A percentile compares a stretch with the other conserved stretches of the same genome.
Conservation (phyloP, 2,113 vertebrate species). For the Lophius piscatorius region DNA sequence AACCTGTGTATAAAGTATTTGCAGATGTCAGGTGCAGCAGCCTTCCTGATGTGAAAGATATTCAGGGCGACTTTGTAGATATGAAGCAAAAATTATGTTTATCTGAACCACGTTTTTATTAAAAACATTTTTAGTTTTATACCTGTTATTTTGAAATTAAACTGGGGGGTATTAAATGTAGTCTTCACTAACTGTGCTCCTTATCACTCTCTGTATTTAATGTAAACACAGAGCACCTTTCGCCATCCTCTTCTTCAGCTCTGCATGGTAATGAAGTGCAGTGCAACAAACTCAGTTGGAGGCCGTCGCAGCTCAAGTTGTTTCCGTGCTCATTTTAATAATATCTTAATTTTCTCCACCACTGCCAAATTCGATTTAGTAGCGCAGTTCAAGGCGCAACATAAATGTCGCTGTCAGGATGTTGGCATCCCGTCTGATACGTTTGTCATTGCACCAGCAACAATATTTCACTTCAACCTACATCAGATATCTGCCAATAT, state of each 20-base stretch:
- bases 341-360: not conserved
- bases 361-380: conserved; percentile 11
- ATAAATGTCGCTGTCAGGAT: conserved; percentile 8
- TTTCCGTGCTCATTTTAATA: conserved; percentile 25
- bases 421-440: not conserved
- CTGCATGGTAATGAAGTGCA: conserved; percentile 38
- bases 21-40: conserved; percentile 32
- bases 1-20: conserved; percentile 15
- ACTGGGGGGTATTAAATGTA: conserved; percentile 1
- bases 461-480: not conserved
- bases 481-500: conserved; percentile 1
- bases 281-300: conserved; percentile 5
- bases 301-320: conserved; percentile 10
- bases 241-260: conserved; percentile 1
- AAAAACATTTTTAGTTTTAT: conserved; percentile 26
- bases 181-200: not conserved
- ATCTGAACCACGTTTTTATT: not conserved
- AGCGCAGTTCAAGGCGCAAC: conserved; percentile 9
- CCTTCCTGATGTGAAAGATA: conserved; percentile 12
- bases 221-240: conserved; percentile 17
- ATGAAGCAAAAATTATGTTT: not conserved
- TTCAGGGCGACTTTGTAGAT: conserved; percentile 1
- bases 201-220: conserved; percentile 7
- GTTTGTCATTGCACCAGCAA: conserved; percentile 17
- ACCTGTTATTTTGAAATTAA: conserved; percentile 20